Conservation (phyloP, 2,113 vertebrate species). For the Pica pica region DNA sequence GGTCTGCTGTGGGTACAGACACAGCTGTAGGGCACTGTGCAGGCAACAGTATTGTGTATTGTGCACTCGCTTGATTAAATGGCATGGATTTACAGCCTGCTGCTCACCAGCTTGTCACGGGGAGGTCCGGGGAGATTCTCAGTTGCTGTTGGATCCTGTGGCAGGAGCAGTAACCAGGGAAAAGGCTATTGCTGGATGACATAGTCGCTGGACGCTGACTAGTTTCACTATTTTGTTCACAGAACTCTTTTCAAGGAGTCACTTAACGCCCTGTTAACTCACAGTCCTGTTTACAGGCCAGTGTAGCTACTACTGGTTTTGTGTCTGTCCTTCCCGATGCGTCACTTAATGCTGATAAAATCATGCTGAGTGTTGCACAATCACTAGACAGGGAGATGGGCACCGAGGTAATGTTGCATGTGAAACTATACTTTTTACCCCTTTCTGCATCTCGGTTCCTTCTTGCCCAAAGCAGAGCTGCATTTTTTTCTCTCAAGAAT, state of each 20-base stretch:
- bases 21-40: background rate
- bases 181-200: rapidly evolving
- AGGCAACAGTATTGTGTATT: background rate
- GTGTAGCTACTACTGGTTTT: background rate
- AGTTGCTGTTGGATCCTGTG: background rate
- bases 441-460: background rate
- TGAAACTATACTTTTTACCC: background rate
- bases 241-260: background rate
- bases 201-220: background rate
- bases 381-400: background rate
- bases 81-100: background rate
- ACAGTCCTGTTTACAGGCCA: background rate
- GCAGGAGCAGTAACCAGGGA: background rate
- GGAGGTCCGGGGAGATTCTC: background rate
- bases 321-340: background rate
- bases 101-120: background rate
- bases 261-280: background rate
- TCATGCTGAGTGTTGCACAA: background rate
- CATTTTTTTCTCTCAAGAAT: background rate
- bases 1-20: background rate
- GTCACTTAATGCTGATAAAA: background rate
- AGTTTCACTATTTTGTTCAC: background rate
- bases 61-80: background rate
- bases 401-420: background rate
- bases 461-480: background rate